Evolutionary conservation across 2,113 vertebrate species (phyloP), one percentile per base, ranked within the genome.

Genomic region (Uropsilus gracilis): DNA sequence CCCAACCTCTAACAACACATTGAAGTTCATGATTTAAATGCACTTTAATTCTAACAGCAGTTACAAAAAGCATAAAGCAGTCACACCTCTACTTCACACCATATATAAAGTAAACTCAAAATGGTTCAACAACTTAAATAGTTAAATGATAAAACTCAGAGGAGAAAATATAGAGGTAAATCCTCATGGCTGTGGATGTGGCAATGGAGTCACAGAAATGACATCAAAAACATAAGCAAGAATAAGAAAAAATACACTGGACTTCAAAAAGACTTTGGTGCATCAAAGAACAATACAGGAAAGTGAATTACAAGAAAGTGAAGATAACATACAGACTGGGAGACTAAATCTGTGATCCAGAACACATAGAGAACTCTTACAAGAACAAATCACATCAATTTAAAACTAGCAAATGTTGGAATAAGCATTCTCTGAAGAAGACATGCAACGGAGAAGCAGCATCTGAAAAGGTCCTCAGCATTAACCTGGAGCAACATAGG

Each of bases 271-370:
- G 91, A 6, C 13, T 46, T 78, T 46, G 59, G 8, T 71, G 64
- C 22, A 34, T 71, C 55, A 76, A 78, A 84, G 63, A 24, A 30
- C n/a, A 85, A 69, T 63, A 46, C 24, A 86, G 80, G 37, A 59
- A 80, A 71, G 34, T 37, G 84, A 80, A 68, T 63, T 28, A 63
- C 11, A 63, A 30, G 59, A 50, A 50, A 50, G 11, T 50, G 48
- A 94, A 78, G 48, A 73, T 20, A 73, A 68, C 24, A 44, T 55
- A 55, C 0, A 68, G 34, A 93, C 48, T 61, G 26, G 46, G 42
- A 91, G 34, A 93, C 82, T 84, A 69, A 39, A 86, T 26, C 32
- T 92, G 18, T 18, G 57, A 90, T n/a, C n/a, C n/a, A n/a, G n/a
- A n/a, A n/a, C n/a, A n/a, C n/a, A n/a, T n/a, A n/a, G n/a, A n/a